Evolutionary conservation across 2,797 vertebrate species (phyloP), one percentile per base, ranked within the genome.

Genomic region (Pseudochirops corinnae): DNA sequence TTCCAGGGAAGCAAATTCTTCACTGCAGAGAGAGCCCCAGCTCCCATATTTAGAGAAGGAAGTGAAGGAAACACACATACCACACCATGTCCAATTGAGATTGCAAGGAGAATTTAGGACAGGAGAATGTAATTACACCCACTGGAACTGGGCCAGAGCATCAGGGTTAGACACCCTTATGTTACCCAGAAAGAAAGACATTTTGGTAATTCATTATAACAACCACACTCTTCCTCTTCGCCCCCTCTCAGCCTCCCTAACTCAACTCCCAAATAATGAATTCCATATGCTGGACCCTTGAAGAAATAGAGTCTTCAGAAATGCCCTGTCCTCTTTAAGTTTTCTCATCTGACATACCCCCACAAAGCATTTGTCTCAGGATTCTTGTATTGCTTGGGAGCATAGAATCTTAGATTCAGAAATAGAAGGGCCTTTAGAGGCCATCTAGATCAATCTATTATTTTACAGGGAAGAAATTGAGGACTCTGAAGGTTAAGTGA

Each of bases 381-480:
- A 33, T 46, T 21, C 9, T 87, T 28, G 74, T 50, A 50, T 26
- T 46, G 39, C 39, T 87, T 87, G 39, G 74, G 24, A 46, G 74
- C n/a, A 26, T 46, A 28, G 74, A 11, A 87, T 87, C 39, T 87
- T 28, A 46, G 39, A 5, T 87, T 26, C 39, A 87, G 39, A 46
- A 87, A 21, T 10, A 26, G 39, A 87, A 46, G 74, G 21, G 18
- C 16, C 39, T 46, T 46, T 46, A 6, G 7, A 26, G 2, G 9
- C 1, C n/a, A 82, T 82, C 67, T 82, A 24, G 67, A 82, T 46
- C n/a, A 82, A 39, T 1, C 21, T 24, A 10, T n/a, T 56, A 82
- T 91, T 95, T 95, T 92, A 93, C 11, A 97, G 91, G 58, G 91
- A 95, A 18, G 50, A 93, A 93, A 52, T 28, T 11, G 16, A 96